phyloP scores from a whole-genome alignment of 2,888 invertebrate species.

The Epiblema foenella region DNA sequence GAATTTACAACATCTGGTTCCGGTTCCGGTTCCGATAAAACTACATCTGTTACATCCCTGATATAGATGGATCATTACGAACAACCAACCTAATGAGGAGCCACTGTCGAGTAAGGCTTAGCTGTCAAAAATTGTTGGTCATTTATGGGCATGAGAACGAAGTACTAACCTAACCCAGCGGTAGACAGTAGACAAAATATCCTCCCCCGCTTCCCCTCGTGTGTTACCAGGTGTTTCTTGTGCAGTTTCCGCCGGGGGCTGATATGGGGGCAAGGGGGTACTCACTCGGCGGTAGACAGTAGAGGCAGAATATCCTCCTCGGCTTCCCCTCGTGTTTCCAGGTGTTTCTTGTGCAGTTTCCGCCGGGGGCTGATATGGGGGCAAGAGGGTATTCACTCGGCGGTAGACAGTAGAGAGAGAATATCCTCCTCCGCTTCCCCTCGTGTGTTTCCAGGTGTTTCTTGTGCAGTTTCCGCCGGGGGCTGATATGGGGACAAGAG shows the following conservation, averaged over 20 bases:
- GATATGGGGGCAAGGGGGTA: constrained; percentile 36
- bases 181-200: no score
- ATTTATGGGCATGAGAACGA: no score
- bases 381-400: constrained; percentile 58
- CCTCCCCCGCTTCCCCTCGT: no score
- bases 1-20: no score
- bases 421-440: constrained; percentile 67
- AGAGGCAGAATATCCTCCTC: constrained; percentile 61
- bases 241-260: background rate
- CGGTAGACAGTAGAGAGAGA: constrained; percentile 74
- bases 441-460: constrained; percentile 72
- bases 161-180: no score
- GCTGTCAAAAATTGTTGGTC: no score
- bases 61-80: no score
- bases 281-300: constrained; percentile 72
- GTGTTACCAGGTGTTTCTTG: no score
- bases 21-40: no score
- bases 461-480: constrained; percentile 73
- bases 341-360: constrained; percentile 12
- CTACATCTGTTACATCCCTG: no score
- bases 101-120: no score
- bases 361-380: background rate
- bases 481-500: constrained; percentile 78
- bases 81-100: no score
- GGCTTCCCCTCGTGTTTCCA: constrained; percentile 65